phyloP scores from a whole-genome alignment of 2,888 invertebrate genomes.

The Leptogaster cylindrica region DNA sequence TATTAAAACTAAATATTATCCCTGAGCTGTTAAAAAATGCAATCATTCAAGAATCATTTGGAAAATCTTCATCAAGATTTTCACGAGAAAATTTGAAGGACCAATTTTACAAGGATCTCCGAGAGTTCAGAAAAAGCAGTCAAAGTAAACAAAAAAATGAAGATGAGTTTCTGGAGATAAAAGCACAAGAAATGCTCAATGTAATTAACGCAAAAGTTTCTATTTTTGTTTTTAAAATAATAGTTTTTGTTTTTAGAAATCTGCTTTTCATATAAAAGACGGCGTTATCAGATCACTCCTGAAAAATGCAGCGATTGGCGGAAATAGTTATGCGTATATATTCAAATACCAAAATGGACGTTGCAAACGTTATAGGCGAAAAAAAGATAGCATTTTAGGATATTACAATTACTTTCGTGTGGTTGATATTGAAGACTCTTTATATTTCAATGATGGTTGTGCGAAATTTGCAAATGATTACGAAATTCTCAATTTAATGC shows the following conservation, averaged over 20 bases:
- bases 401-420: conserved; percentile 62
- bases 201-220: too few species aligned
- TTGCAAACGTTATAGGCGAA: conserved; percentile 24
- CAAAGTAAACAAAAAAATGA: background rate
- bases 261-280: background rate
- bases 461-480: too few species aligned
- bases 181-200: too few species aligned
- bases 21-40: background rate
- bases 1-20: background rate
- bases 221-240: too few species aligned
- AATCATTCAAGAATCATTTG: background rate
- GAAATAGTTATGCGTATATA: too few species aligned
- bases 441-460: conserved; percentile 59
- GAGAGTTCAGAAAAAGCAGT: background rate
- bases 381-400: conserved; percentile 51
- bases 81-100: too few species aligned
- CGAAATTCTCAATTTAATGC: too few species aligned
- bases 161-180: too few species aligned
- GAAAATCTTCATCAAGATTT: background rate
- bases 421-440: conserved; percentile 64
- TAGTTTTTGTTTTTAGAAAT: too few species aligned
- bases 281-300: background rate
- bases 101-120: background rate
- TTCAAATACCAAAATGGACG: conserved; percentile 58
- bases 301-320: too few species aligned